Percentiles rank a stretch among this genome's conserved stretches.
These are phyloP conservation scores for Rhagoletis zephyria DNA, from an alignment of 1,140 invertebrate genomes.

Conservation along the genomic window DNA sequence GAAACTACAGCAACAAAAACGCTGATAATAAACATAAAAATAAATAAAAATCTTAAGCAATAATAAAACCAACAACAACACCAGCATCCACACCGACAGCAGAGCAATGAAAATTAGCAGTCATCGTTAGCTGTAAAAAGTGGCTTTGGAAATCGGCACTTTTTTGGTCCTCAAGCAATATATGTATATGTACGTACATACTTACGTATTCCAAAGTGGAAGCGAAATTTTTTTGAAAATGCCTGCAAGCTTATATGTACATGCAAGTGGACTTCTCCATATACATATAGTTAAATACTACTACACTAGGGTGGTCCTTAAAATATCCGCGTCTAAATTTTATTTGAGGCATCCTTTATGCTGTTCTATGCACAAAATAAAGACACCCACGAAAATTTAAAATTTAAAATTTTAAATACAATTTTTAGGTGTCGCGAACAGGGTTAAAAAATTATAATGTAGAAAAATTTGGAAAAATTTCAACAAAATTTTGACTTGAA, in stretches of 20 bases:
- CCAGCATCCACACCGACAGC: neutral
- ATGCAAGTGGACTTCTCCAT: too few relatives aligned
- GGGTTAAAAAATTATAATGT: too few relatives aligned
- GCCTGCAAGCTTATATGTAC: neutral
- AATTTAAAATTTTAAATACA: too few relatives aligned
- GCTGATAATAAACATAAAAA: neutral
- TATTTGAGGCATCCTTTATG: too few relatives aligned
- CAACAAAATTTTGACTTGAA: too few relatives aligned
- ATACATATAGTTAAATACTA: too few relatives aligned
- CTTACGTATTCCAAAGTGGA: neutral
- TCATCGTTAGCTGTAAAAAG: conserved; percentile 43
- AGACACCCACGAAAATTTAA: too few relatives aligned
- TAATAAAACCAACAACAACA: neutral
- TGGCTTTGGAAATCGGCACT: conserved; percentile 32
- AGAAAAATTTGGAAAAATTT: too few relatives aligned
- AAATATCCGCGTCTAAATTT: too few relatives aligned
- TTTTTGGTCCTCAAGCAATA: conserved; percentile 19
- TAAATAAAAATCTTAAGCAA: conserved; percentile 22
- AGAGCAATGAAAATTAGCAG: conserved; percentile 15
- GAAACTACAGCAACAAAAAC: neutral
- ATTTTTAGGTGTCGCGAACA: too few relatives aligned
- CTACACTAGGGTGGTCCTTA: too few relatives aligned
- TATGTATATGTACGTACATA: neutral
- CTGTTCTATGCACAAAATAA: too few relatives aligned
- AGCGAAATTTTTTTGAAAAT: neutral